Percentiles rank a stretch among this genome's conserved stretches.
These are phyloP conservation scores for Deilephila elpenor DNA, from an alignment of 2,888 invertebrate genomes.

Conservation along the genomic window DNA sequence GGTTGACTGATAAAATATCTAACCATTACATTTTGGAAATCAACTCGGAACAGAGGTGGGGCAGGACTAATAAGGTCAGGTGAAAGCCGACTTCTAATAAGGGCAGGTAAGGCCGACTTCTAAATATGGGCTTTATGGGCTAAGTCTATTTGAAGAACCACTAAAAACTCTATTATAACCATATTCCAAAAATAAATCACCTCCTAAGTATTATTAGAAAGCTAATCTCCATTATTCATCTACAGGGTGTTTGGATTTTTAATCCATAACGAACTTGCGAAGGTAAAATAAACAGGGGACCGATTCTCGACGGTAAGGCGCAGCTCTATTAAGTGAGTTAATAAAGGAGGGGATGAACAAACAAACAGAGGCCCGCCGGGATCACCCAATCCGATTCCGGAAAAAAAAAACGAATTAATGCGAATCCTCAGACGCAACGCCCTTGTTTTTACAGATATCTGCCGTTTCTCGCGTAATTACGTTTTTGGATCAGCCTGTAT, in stretches of 20 bases:
- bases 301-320: constrained; percentile 45
- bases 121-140: too few species aligned
- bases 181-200: not conserved
- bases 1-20: too few species aligned
- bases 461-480: constrained; percentile 41
- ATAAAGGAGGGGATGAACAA: constrained; percentile 52
- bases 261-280: constrained; percentile 33
- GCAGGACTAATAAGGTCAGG: too few species aligned
- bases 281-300: constrained; percentile 39
- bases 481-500: constrained; percentile 32
- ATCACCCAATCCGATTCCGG: constrained; percentile 46
- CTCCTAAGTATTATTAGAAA: not conserved
- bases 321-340: constrained; percentile 58
- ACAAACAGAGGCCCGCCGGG: constrained; percentile 47
- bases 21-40: too few species aligned
- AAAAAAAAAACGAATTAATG: constrained; percentile 51
- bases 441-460: constrained; percentile 47
- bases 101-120: too few species aligned
- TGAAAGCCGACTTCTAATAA: too few species aligned
- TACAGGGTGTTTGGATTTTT: too few species aligned
- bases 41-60: too few species aligned
- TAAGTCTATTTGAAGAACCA: not conserved
- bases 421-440: constrained; percentile 36
- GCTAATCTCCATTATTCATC: constrained; percentile 18
- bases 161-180: not conserved